phyloP scores from a whole-genome alignment of 2,888 invertebrate genomes.

The Apotomis turbidana region DNA sequence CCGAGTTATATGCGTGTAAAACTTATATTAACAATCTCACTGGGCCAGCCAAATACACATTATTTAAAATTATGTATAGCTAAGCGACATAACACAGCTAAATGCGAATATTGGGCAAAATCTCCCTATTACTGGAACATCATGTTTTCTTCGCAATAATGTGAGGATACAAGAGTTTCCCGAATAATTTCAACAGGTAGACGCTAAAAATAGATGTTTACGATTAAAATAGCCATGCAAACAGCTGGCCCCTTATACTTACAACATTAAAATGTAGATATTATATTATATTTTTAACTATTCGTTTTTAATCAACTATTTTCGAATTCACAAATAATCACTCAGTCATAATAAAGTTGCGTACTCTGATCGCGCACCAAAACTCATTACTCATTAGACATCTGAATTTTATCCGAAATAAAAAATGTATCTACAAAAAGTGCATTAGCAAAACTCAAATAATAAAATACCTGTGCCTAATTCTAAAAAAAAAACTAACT shows the following conservation, averaged over 20 bases:
- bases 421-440: slow-evolving; percentile 47
- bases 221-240: slow-evolving; percentile 44
- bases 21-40: slow-evolving; percentile 63
- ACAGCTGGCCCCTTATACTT: slow-evolving; percentile 54
- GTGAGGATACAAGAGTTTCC: slow-evolving; percentile 55
- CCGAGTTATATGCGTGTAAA: slow-evolving; percentile 24
- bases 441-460: slow-evolving; percentile 44
- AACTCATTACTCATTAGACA: not conserved
- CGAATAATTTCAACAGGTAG: slow-evolving; percentile 37
- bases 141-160: slow-evolving; percentile 49
- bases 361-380: not conserved
- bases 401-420: slow-evolving; percentile 25
- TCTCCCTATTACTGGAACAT: slow-evolving; percentile 44
- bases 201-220: slow-evolving; percentile 42
- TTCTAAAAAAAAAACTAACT: slow-evolving; percentile 51
- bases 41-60: slow-evolving; percentile 64
- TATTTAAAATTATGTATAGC: slow-evolving; percentile 62
- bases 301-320: slow-evolving; percentile 22
- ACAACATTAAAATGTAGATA: slow-evolving; percentile 40
- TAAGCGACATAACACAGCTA: slow-evolving; percentile 44
- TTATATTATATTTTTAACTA: slow-evolving; percentile 38
- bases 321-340: slow-evolving; percentile 28
- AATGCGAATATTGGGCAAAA: slow-evolving; percentile 39
- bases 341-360: slow-evolving; percentile 10
- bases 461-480: slow-evolving; percentile 47